Percentiles rank a stretch among this genome's conserved stretches.
Conservation (phyloP, 2,797 vertebrate genomes). For the Bovichtus variegatus region DNA sequence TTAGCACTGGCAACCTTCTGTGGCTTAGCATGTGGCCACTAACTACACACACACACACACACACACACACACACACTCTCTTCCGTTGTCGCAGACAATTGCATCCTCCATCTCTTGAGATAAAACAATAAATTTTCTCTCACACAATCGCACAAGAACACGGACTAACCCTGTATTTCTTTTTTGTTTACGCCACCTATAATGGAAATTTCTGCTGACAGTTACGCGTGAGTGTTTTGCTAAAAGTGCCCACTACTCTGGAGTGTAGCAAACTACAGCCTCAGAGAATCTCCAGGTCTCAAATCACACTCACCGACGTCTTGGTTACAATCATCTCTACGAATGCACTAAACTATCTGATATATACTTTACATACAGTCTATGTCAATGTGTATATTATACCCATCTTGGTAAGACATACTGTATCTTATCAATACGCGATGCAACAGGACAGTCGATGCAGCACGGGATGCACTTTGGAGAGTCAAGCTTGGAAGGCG, state of each 20-base stretch:
- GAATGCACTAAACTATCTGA: constrained; percentile 8
- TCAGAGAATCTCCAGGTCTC: constrained; percentile 38
- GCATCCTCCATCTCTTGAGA: constrained; percentile 15
- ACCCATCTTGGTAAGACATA: neutral
- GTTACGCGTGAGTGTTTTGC: constrained; percentile 14
- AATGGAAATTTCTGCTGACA: constrained; percentile 41
- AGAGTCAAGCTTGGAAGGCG: neutral
- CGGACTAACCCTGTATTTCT: neutral
- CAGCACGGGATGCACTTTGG: neutral
- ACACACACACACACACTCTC: constrained; percentile 15
- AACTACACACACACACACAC: constrained; percentile 19
- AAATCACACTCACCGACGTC: constrained; percentile 45
- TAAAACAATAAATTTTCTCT: constrained; percentile 30
- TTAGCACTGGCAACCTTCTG: constrained; percentile 74
- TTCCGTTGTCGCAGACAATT: constrained; percentile 28
- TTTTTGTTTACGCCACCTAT: constrained; percentile 24
- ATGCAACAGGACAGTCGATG: neutral
- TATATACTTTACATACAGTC: neutral
- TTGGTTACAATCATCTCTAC: neutral
- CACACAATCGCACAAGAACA: constrained; percentile 25
- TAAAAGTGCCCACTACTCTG: constrained; percentile 32
- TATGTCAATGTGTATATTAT: neutral
- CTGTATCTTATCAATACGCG: neutral
- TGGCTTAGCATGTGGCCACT: constrained; percentile 60
- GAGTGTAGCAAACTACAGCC: constrained; percentile 17